Evolutionary conservation across 2,888 invertebrate species (phyloP).

Genomic region (Ernsta delagoae): DNA sequence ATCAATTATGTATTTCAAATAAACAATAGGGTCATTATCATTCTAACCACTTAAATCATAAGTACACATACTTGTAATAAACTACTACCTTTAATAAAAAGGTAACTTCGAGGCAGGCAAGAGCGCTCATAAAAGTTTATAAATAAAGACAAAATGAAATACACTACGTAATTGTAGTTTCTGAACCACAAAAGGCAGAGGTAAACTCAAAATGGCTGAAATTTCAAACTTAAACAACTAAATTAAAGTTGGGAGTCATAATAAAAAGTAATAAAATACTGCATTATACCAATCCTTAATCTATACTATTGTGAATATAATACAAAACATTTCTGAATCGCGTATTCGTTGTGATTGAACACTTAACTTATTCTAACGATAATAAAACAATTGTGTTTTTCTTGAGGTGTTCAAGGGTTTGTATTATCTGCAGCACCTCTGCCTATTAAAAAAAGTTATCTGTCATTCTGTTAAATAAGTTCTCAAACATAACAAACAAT

Average conservation of each 20-base stretch:
- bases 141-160: slow-evolving; percentile 44
- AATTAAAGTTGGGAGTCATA: slow-evolving; percentile 51
- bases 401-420: not conserved
- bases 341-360: slow-evolving; percentile 74
- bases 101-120: slow-evolving; percentile 70
- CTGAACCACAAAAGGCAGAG: slow-evolving; percentile 62
- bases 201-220: slow-evolving; percentile 58
- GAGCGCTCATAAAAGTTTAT: slow-evolving; percentile 58
- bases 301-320: slow-evolving; percentile 60
- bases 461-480: slow-evolving; percentile 43
- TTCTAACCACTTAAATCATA: slow-evolving; percentile 42
- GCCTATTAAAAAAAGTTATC: slow-evolving; percentile 50
- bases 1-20: slow-evolving; percentile 45
- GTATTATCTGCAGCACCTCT: slow-evolving; percentile 52
- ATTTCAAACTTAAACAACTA: slow-evolving; percentile 56
- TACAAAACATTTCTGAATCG: slow-evolving; percentile 56
- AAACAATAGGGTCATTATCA: slow-evolving; percentile 45
- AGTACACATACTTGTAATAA: slow-evolving; percentile 58
- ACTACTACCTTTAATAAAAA: slow-evolving; percentile 52
- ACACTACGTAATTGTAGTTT: slow-evolving; percentile 47
- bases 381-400: not conserved
- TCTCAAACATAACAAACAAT: slow-evolving; percentile 60
- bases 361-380: slow-evolving; percentile 49
- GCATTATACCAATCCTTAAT: slow-evolving; percentile 61
- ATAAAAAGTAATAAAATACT: slow-evolving; percentile 60